phyloP scores from a whole-genome alignment of 2,888 invertebrate species.

The Drosophila melanosoma region DNA sequence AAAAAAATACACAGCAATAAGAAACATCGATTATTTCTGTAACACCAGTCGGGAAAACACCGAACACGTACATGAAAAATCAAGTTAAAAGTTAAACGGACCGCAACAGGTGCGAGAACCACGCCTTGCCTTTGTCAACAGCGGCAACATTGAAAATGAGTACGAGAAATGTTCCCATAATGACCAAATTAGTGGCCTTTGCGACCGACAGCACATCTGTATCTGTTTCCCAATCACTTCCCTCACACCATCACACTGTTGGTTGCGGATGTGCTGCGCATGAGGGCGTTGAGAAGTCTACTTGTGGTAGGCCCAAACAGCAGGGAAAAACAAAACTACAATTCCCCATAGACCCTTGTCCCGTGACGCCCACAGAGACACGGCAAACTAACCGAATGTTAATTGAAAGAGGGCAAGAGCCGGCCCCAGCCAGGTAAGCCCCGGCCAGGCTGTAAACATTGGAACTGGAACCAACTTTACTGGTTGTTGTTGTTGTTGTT shows the following conservation, averaged over 20 bases:
- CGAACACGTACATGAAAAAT: conserved; percentile 31
- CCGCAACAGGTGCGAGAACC: conserved; percentile 66
- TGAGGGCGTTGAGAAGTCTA: conserved; percentile 11
- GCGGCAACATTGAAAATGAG: conserved; percentile 8
- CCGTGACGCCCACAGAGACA: background rate
- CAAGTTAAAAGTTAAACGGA: conserved; percentile 66
- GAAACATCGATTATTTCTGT: background rate
- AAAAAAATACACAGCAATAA: background rate
- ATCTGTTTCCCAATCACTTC: background rate
- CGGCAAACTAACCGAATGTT: conserved; percentile 28
- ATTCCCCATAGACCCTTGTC: background rate
- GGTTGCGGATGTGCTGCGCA: background rate
- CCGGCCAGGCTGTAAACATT: conserved; percentile 38
- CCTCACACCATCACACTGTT: background rate
- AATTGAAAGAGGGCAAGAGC: conserved; percentile 21
- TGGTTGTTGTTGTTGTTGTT: conserved; percentile 6
- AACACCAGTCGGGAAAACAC: background rate
- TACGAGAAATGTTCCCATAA: conserved; percentile 54
- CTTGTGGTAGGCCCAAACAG: conserved; percentile 6
- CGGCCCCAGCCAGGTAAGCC: conserved; percentile 12
- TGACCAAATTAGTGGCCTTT: conserved; percentile 72
- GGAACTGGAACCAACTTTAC: conserved; percentile 26
- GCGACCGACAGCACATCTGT: conserved; percentile 32
- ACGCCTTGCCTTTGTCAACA: conserved; percentile 23
- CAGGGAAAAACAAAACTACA: background rate